Evolutionary conservation across 2,797 vertebrate species (phyloP).

Genomic region (Astyanax mexicanus): DNA sequence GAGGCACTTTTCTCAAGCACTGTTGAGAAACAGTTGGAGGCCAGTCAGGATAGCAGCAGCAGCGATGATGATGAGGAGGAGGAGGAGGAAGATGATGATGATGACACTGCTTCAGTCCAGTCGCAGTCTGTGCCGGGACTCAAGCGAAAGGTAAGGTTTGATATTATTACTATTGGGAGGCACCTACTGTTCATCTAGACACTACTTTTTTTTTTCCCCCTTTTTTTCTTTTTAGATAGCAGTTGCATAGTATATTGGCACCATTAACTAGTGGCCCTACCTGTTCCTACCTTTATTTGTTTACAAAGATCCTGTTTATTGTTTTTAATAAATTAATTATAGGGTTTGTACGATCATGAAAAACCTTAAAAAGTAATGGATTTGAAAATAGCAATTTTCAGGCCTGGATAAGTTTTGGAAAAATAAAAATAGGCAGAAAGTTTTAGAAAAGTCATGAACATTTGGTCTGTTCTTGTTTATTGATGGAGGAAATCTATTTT

Average conservation of each 20-base stretch:
- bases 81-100: too few species aligned
- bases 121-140: conserved; percentile 49
- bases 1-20: conserved; percentile 38
- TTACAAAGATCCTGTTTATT: neutral
- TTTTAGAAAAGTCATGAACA: too few species aligned
- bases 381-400: too few species aligned
- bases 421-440: too few species aligned
- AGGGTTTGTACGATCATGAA: too few species aligned
- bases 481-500: too few species aligned
- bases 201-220: too few species aligned
- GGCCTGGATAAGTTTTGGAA: too few species aligned
- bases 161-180: neutral
- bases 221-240: neutral
- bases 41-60: conserved; percentile 55
- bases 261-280: neutral
- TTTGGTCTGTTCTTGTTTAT: too few species aligned
- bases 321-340: too few species aligned
- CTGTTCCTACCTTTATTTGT: neutral
- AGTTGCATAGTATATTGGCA: neutral
- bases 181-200: neutral
- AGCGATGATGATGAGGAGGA: too few species aligned
- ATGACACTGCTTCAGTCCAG: conserved; percentile 31
- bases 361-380: too few species aligned
- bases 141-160: conserved; percentile 55
- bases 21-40: conserved; percentile 44